A percentile compares a stretch with the other conserved stretches of the same genome.
Conservation (phyloP, 2,888 invertebrate genomes). For the Monoplex corrugatus region DNA sequence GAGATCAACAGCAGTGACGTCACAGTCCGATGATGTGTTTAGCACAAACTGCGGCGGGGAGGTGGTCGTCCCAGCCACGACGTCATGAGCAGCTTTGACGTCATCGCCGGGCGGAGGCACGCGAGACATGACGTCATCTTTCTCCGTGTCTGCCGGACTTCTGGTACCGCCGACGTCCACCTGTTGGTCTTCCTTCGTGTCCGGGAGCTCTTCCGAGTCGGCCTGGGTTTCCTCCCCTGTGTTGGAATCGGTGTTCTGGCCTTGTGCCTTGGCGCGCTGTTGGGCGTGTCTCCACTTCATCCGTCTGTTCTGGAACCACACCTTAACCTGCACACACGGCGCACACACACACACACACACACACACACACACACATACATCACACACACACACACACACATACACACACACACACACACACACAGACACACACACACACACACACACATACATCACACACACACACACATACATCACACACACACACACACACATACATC, state of each 20-base stretch:
- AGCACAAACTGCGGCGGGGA: not conserved
- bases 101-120: not conserved
- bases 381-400: not conserved
- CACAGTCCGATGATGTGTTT: not conserved
- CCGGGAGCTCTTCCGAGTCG: not conserved
- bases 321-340: conserved; percentile 86
- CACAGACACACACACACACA: too few relatives aligned
- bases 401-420: not conserved
- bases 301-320: conserved; percentile 88
- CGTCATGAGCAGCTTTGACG: not conserved
- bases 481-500: too few relatives aligned
- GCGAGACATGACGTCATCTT: not conserved
- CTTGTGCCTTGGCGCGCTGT: conserved; percentile 61
- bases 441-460: too few relatives aligned
- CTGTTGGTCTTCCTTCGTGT: not conserved
- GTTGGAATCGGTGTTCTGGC: conserved; percentile 47
- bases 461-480: too few relatives aligned
- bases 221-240: conserved; percentile 46
- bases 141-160: not conserved
- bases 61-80: not conserved
- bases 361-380: not conserved
- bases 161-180: not conserved
- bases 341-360: not conserved
- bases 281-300: conserved; percentile 92
- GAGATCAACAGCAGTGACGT: conserved; percentile 39